Evolutionary conservation across 2,113 vertebrate genomes (phyloP).

Genomic region (Gnathonemus longibarbis): DNA sequence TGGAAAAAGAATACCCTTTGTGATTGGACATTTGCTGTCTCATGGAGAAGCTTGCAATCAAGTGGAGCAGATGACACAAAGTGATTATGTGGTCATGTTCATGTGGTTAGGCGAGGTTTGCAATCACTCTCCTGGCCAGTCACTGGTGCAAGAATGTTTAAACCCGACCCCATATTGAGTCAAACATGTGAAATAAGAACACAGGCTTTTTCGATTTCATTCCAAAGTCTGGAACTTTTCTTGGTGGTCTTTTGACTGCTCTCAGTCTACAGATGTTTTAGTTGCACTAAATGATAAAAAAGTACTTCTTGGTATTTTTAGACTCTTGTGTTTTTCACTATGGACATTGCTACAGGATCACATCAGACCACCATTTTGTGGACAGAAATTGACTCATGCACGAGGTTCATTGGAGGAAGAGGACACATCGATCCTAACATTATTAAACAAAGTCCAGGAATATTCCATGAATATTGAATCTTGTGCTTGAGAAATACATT

Average conservation of each 20-base stretch:
- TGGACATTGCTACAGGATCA: background rate
- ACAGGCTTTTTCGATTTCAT: background rate
- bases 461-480: background rate
- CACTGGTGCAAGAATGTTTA: background rate
- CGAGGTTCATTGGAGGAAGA: background rate
- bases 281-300: background rate
- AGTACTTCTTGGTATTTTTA: background rate
- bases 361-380: background rate
- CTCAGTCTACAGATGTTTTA: background rate
- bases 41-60: background rate
- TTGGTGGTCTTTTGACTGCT: background rate
- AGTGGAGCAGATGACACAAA: background rate
- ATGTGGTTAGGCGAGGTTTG: slow-evolving; percentile 5
- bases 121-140: background rate
- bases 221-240: slow-evolving; percentile 6
- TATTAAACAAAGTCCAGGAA: background rate
- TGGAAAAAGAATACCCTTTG: background rate
- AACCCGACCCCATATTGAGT: background rate
- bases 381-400: no score
- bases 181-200: background rate
- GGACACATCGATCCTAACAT: background rate
- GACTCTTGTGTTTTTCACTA: background rate
- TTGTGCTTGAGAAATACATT: background rate
- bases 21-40: background rate
- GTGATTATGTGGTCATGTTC: background rate